Evolutionary conservation across 2,113 vertebrate species (phyloP).

Genomic region (Melanocharis versteri): DNA sequence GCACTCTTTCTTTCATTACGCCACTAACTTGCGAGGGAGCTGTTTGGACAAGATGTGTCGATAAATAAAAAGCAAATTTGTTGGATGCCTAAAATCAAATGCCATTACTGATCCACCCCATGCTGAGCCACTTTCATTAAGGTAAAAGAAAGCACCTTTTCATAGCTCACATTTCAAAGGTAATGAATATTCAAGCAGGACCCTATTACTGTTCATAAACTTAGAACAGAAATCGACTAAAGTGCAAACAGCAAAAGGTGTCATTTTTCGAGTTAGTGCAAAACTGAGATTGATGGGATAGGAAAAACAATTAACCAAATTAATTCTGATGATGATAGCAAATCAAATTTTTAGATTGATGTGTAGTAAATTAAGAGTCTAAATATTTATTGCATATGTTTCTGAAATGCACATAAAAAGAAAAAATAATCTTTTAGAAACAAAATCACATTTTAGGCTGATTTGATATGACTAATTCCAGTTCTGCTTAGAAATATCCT

Average conservation of each 20-base stretch:
- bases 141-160: constrained; percentile 76
- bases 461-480: not conserved
- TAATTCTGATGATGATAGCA: constrained; percentile 77
- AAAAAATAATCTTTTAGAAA: constrained; percentile 30
- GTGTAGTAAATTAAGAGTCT: constrained; percentile 67
- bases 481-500: not conserved
- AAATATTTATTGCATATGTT: constrained; percentile 74
- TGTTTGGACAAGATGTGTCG: constrained; percentile 82
- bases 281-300: constrained; percentile 76
- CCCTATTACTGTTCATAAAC: constrained; percentile 82
- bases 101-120: constrained; percentile 74
- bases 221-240: constrained; percentile 83
- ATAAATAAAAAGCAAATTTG: constrained; percentile 75
- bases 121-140: constrained; percentile 76
- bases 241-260: constrained; percentile 81
- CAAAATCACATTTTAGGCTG: not conserved
- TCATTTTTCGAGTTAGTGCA: constrained; percentile 72
- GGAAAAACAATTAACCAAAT: constrained; percentile 82
- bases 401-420: constrained; percentile 7
- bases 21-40: constrained; percentile 96
- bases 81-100: constrained; percentile 72
- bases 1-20: constrained; percentile 93
- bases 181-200: constrained; percentile 86
- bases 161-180: constrained; percentile 67
- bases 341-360: constrained; percentile 75